Evolutionary conservation across 2,888 invertebrate genomes (phyloP).

Genomic region (Hypercompe scribonia): DNA sequence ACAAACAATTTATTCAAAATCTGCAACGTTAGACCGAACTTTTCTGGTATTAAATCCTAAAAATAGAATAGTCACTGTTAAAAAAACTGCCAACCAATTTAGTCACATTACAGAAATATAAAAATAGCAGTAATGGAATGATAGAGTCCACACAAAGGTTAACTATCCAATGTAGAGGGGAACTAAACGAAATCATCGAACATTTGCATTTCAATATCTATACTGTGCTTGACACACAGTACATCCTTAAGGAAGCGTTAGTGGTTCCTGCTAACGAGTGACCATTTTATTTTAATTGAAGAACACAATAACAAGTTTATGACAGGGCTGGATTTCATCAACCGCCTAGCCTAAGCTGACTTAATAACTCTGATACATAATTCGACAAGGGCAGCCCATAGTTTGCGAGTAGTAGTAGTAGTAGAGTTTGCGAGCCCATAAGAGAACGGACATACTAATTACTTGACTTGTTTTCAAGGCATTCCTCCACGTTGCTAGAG

Average conservation of each 20-base stretch:
- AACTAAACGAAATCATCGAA: not conserved
- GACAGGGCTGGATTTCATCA: not conserved
- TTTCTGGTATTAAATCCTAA: slow-evolving; percentile 91
- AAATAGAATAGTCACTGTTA: slow-evolving; percentile 43
- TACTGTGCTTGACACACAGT: not conserved
- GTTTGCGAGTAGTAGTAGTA: not conserved
- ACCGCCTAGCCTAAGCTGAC: not conserved
- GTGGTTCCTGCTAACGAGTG: not conserved
- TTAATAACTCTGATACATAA: not conserved
- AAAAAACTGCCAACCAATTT: not conserved
- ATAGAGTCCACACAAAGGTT: not conserved
- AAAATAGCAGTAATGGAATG: not conserved
- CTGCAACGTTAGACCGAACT: slow-evolving; percentile 91
- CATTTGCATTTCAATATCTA: no score
- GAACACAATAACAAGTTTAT: not conserved
- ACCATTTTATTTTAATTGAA: not conserved
- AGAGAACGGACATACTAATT: not conserved
- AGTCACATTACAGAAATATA: not conserved
- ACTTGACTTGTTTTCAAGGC: no score
- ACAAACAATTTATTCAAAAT: slow-evolving; percentile 91
- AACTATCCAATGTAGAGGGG: not conserved
- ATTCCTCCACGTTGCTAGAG: no score
- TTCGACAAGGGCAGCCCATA: not conserved
- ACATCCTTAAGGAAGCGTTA: not conserved
- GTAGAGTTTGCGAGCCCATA: no score